Conservation (phyloP, 2,888 invertebrate species). For the Heliconius cydno region DNA sequence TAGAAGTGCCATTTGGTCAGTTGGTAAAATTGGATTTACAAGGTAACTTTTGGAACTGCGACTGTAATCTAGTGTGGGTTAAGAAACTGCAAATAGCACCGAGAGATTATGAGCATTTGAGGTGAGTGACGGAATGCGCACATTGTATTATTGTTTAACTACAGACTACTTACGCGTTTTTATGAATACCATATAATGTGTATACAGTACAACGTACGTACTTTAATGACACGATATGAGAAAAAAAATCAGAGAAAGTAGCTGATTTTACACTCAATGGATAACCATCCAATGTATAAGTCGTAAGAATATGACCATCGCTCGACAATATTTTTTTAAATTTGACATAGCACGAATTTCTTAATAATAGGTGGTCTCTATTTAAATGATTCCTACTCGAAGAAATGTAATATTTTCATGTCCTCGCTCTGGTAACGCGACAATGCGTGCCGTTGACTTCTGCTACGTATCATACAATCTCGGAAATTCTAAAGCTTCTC, state of each 20-base stretch:
- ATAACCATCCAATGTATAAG: too few species aligned
- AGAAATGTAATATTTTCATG: neutral
- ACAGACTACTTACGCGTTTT: neutral
- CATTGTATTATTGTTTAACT: neutral
- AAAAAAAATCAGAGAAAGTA: too few species aligned
- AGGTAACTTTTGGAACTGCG: conserved; percentile 86
- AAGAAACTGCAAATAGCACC: conserved; percentile 69
- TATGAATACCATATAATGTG: neutral
- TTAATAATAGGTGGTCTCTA: neutral
- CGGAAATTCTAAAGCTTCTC: too few species aligned
- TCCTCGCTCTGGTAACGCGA: too few species aligned
- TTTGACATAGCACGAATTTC: neutral
- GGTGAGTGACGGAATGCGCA: conserved; percentile 59
- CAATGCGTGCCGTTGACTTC: too few species aligned
- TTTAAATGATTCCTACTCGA: neutral
- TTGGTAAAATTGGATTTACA: conserved; percentile 79
- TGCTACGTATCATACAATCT: too few species aligned
- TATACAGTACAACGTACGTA: too few species aligned
- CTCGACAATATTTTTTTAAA: neutral
- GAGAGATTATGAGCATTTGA: conserved; percentile 71
- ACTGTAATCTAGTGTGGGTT: conserved; percentile 84
- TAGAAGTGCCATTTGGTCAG: conserved; percentile 76
- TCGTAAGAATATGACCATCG: too few species aligned
- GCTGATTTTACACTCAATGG: too few species aligned
- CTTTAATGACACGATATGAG: too few species aligned